Evolutionary conservation across 2,888 invertebrate genomes (phyloP), one percentile per base, ranked within the genome.

Genomic region (Stenodera caucasica): DNA sequence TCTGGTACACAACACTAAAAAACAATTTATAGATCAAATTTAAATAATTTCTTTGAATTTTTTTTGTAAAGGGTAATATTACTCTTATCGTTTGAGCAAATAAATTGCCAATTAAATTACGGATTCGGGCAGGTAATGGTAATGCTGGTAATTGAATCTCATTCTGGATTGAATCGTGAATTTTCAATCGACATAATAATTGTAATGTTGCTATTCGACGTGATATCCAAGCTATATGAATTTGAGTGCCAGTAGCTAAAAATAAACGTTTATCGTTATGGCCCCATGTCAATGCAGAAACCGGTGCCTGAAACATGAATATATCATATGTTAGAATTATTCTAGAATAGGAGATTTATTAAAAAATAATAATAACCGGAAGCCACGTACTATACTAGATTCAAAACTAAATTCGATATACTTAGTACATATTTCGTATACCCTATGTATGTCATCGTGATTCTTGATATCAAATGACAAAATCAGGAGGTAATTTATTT

Each of bases 221-320:
- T 73, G 93, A 94, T 56, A 98, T 92, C 87, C 97, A 94, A 49
- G 96, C 97, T 65, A 96, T 94, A 81, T 96, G 95, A 72, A 94
- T 89, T 74, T 91, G 90, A 51, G 92, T 91, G 12, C 98, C 98
- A 3, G 93, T 93, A 4, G 94, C 94, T 63, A 98, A 89, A 80
- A 98, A 98, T 68, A 99, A 84, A 29, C 98, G 86, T 70, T 94
- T 91, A 78, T 98, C 98, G 78, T 96, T 96, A 84, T 98, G 98
- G 29, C 97, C 98, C 98, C 98, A 99, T 8, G 98, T 98, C 75
- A 99, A 83, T 1, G 97, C 96, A 53, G 95, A 92, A 56, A 98
- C 92, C 5, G 90, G 89, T 67, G 90, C 87, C 91, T 92, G 75
- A 57, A 78, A 81, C n/a, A n/a, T n/a, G n/a, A n/a, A n/a, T n/a